Percentiles rank a stretch among this genome's conserved stretches.
These are phyloP conservation scores for Dryobotodes eremita DNA, from an alignment of 2,888 invertebrate species.

Conservation along the genomic window DNA sequence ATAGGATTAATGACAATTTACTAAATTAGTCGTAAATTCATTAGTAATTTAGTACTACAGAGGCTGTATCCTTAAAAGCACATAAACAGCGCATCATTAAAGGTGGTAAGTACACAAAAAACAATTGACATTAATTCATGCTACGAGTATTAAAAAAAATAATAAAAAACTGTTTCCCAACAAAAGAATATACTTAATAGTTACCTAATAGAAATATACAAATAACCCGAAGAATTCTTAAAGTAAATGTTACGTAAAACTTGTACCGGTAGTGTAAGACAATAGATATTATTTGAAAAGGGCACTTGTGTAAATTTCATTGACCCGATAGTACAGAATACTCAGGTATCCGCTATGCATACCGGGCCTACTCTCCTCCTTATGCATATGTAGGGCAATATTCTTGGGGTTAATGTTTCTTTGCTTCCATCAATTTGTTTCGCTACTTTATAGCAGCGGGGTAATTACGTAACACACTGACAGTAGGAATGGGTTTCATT, in stretches of 20 bases:
- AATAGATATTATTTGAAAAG: slow-evolving; percentile 72
- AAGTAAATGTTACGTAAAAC: slow-evolving; percentile 65
- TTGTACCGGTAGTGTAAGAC: slow-evolving; percentile 61
- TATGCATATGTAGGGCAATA: slow-evolving; percentile 8
- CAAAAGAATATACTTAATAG: not conserved
- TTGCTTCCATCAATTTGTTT: not conserved
- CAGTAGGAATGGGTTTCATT: no score
- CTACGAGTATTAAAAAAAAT: no score
- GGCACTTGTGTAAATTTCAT: slow-evolving; percentile 82
- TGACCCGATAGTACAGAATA: slow-evolving; percentile 69
- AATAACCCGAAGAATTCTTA: slow-evolving; percentile 59
- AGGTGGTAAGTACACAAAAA: not conserved
- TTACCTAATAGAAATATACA: slow-evolving; percentile 33
- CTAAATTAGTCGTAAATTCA: not conserved
- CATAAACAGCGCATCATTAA: not conserved
- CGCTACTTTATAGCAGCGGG: not conserved
- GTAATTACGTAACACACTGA: no score
- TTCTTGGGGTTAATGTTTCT: slow-evolving; percentile 5
- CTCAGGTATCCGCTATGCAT: slow-evolving; percentile 1
- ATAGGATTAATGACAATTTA: not conserved
- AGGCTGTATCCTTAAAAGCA: no score
- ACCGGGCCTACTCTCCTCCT: not conserved
- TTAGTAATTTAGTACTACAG: not conserved
- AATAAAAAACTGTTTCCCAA: not conserved
- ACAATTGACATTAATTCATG: not conserved